Evolutionary conservation across 92 coral and sea anemone species (phyloP), one percentile per base, ranked within the genome.

Genomic region (Bergia sp.): DNA sequence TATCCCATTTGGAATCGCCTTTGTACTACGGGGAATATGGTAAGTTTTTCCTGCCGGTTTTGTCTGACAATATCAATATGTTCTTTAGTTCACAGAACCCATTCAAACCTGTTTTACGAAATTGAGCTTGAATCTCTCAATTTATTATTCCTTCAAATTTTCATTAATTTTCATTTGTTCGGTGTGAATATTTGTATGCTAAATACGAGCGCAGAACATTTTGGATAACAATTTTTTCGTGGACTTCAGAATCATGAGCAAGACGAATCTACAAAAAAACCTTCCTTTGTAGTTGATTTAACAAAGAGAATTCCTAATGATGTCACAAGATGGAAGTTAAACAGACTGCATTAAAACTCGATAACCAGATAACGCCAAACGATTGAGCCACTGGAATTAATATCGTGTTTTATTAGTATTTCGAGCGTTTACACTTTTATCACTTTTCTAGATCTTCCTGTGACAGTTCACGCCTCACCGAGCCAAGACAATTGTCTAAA

Each of bases 1-100:
- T 38, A 97, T 97, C 81, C 99, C 99, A 3, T 97, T 97, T 86
- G 94, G 98, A 43, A 93, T 94, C 82, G 98, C 97, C 16, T 94
- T 97, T 76, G 96, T 93, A 10, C 87, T 97, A 0, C 92, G 99
- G 43, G 98, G 93, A 84, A 89, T 97, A 73, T 97, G 99, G 99
- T 97, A 85, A 91, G 99, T 88, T 21, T 10, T 83, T 66, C n/a
- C 21, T 47, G 39, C 49, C 10, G 73, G 5, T 18, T 1, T 12
- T 38, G 16, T 40, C 74, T 7, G n/a, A n/a, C 64, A 41, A 80
- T 80, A 80, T 80, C 64, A 41, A 80, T 80, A 80, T 80, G 64
- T 80, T 80, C 66, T 75, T 42, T 12, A 61, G 23, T 82, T 12
- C 44, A 73, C 66, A 71, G 13, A 84, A 11, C 39, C 73, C 85